These are phyloP conservation scores for Haliclystus octoradiatus DNA, from an alignment of 30 jellyfish, hydroid and myxozoan genomes.

Conservation along the genomic window DNA sequence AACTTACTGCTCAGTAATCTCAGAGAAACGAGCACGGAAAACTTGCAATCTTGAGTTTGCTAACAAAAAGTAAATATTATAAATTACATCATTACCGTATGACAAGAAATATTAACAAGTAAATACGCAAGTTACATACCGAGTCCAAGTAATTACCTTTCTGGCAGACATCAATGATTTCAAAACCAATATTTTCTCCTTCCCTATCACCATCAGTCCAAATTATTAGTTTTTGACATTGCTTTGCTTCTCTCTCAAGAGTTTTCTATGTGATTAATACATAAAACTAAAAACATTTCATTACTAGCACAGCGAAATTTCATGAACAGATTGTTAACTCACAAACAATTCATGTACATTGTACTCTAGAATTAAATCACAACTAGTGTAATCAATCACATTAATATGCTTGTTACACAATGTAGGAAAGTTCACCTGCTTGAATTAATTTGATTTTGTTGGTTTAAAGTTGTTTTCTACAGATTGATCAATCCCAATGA, in stretches of 20 bases:
- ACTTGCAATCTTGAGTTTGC: conserved; percentile 58
- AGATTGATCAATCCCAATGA: no score
- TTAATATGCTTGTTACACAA: no score
- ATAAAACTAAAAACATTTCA: not conserved
- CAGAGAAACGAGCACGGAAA: conserved; percentile 83
- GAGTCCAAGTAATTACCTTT: conserved; percentile 24
- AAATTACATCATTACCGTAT: not conserved
- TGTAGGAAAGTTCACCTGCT: no score
- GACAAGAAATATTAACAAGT: not conserved
- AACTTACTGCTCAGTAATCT: conserved; percentile 67
- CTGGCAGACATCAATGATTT: conserved; percentile 80
- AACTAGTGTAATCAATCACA: no score
- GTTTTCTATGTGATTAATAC: conserved; percentile 40
- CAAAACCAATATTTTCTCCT: conserved; percentile 96
- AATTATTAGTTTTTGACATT: conserved; percentile 61
- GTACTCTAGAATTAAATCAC: no score
- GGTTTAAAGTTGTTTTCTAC: no score
- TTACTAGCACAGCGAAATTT: no score
- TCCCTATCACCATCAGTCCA: conserved; percentile 99
- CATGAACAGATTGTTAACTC: no score
- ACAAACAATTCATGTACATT: no score
- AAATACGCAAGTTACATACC: not conserved
- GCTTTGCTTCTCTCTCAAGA: conserved; percentile 73
- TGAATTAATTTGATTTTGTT: no score
- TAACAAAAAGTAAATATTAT: conserved; percentile 8